Evolutionary conservation across 2,797 vertebrate genomes (phyloP).

Genomic region (Diplodus sargus): DNA sequence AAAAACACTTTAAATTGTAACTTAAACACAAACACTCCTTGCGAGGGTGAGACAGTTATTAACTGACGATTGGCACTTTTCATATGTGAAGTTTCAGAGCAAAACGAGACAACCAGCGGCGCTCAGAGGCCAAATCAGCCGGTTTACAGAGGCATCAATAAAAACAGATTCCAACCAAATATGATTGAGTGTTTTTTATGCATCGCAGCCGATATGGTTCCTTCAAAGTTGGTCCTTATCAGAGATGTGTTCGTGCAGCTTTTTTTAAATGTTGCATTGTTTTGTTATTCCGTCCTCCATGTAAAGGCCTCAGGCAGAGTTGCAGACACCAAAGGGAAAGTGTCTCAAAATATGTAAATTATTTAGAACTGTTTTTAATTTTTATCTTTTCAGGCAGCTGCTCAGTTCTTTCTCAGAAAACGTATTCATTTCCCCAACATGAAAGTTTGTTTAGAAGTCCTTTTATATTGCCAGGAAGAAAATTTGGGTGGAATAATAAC

Average conservation of each 20-base stretch:
- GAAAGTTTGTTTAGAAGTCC: neutral
- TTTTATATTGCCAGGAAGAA: neutral
- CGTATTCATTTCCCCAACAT: neutral
- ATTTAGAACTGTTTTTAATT: neutral
- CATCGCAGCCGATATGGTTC: neutral
- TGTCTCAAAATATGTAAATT: neutral
- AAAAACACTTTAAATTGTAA: neutral
- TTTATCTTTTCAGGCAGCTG: neutral
- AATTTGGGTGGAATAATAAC: neutral
- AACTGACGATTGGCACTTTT: neutral
- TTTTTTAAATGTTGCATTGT: neutral
- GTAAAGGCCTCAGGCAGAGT: neutral
- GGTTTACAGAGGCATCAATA: neutral
- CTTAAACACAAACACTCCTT: constrained; percentile 4
- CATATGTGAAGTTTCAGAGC: neutral
- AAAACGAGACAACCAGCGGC: neutral
- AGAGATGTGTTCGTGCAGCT: neutral
- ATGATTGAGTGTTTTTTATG: neutral
- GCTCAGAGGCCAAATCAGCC: constrained; percentile 1
- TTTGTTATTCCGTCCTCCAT: too few relatives aligned
- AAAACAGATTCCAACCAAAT: neutral
- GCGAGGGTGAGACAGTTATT: neutral
- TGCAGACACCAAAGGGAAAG: neutral
- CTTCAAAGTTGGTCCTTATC: neutral
- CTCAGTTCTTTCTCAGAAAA: neutral